These are phyloP conservation scores for Acrocyrtus sp. DNA, from an alignment of 2,888 invertebrate species.

Conservation along the genomic window DNA sequence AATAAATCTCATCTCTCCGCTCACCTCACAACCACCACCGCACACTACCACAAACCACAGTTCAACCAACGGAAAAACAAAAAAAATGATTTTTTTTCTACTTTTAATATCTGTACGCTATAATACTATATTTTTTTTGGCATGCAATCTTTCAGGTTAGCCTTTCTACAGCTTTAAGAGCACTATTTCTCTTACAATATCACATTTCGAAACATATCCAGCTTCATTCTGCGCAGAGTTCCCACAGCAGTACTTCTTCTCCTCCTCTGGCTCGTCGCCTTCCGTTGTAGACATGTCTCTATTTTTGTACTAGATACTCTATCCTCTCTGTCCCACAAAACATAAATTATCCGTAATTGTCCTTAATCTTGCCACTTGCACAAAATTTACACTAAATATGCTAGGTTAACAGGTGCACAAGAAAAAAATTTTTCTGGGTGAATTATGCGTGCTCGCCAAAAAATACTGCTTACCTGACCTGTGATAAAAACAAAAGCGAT, in stretches of 20 bases:
- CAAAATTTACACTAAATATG: background rate
- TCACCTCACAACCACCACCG: too few relatives aligned
- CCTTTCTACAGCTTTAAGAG: too few relatives aligned
- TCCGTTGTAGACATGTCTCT: conserved; percentile 55
- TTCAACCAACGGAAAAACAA: too few relatives aligned
- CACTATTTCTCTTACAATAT: conserved; percentile 50
- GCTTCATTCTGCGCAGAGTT: conserved; percentile 58
- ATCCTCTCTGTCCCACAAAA: background rate
- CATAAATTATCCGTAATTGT: too few relatives aligned
- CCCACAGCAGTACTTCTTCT: conserved; percentile 60
- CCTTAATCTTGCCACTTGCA: too few relatives aligned
- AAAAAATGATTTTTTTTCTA: too few relatives aligned
- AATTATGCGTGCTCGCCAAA: background rate
- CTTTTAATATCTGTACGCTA: too few relatives aligned
- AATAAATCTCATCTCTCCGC: too few relatives aligned
- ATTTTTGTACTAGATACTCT: conserved; percentile 17
- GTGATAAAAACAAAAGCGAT: background rate
- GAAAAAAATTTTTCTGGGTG: background rate
- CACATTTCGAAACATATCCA: conserved; percentile 59
- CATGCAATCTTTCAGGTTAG: too few relatives aligned
- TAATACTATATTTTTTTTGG: too few relatives aligned
- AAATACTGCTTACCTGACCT: background rate
- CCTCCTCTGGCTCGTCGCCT: conserved; percentile 52
- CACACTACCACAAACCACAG: too few relatives aligned
- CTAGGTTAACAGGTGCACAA: background rate